A percentile compares a stretch with the other conserved stretches of the same genome.
Evolutionary conservation across 2,888 invertebrate genomes (phyloP).

Genomic region (Xylophagus ater): DNA sequence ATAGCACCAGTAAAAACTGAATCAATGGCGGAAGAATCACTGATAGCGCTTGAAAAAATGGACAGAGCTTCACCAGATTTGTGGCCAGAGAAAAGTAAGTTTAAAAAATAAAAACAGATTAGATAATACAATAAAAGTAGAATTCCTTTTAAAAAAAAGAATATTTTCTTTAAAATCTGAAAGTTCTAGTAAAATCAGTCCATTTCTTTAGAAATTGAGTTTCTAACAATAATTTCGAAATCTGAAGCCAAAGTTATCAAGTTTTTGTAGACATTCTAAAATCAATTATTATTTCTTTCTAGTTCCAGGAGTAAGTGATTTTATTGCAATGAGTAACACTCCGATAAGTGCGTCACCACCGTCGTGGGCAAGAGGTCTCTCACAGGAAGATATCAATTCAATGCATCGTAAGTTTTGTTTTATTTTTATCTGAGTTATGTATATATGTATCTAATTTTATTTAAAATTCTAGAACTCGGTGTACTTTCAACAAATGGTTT

Average conservation of each 20-base stretch:
- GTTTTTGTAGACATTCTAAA: background rate
- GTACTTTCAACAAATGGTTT: constrained; percentile 68
- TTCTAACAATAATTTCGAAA: background rate
- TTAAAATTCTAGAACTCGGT: constrained; percentile 50
- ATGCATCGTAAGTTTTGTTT: constrained; percentile 59
- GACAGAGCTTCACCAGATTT: constrained; percentile 91
- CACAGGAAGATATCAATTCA: constrained; percentile 60
- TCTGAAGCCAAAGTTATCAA: background rate
- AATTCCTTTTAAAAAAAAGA: too few species aligned
- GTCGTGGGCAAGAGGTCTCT: constrained; percentile 58
- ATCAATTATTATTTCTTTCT: too few species aligned
- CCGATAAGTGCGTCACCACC: constrained; percentile 42
- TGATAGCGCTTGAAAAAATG: constrained; percentile 80
- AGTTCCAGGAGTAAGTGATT: constrained; percentile 88
- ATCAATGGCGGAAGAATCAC: constrained; percentile 51
- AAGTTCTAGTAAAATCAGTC: too few species aligned
- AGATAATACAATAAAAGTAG: background rate
- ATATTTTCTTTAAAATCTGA: too few species aligned
- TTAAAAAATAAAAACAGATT: constrained; percentile 2
- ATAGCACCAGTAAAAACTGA: constrained; percentile 12
- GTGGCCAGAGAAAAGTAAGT: constrained; percentile 92
- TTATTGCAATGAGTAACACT: constrained; percentile 56
- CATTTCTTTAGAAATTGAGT: too few species aligned
- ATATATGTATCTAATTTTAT: background rate
- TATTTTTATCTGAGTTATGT: constrained; percentile 5